Base-by-base conservation (phyloP, 1,140 invertebrate species). In the Magallana angulata region DNA sequence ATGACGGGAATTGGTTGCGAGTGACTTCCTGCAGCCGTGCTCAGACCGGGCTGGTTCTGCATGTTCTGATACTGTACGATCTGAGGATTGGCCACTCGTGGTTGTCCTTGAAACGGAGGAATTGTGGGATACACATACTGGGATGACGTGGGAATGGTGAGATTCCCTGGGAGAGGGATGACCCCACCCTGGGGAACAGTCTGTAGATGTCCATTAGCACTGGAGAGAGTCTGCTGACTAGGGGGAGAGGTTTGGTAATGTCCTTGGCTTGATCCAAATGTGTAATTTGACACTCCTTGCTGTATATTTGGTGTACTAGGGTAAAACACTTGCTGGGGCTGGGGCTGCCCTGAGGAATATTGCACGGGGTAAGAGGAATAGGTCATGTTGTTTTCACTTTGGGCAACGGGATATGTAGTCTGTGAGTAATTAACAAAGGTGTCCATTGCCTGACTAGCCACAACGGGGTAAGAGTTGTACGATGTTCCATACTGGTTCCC, bases 71-170 rank as follows among this genome's bases (percentile, higher is more conserved):
- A 80, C 62, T 89, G 88, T 60, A 89, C 60, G 18, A 89, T 81
- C 48, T 89, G 88, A 18, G 58, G 82, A 71, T 80, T 87, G 36
- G 86, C 30, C 71, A 85, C 62, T 57, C 86, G 71, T 58, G 81
- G 82, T 57, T 82, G 85, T 5, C 82, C 82, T 57, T 87, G 85
- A 16, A 81, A 84, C 36, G 87, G 88, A 36, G 85, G 85, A 71
- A 89, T 71, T 62, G 82, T 81, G 16, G 83, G 84, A 83, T 89
- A 89, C 48, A 89, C 82, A 59, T 82, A 89, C 76, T 89, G 86
- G 24, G 86, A 86, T 57, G 88, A 85, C 9, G 86, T 82, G 14
- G 88, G 85, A 18, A 86, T 85, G n/a, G 59, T 71, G 14, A 85
- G 60, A 68, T 68, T 71, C 57, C 64, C 85, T 57, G 57, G 64